Evolutionary conservation across 2,888 invertebrate genomes (phyloP), one percentile per base, ranked within the genome.

Genomic region (Oxycera nigricornis): DNA sequence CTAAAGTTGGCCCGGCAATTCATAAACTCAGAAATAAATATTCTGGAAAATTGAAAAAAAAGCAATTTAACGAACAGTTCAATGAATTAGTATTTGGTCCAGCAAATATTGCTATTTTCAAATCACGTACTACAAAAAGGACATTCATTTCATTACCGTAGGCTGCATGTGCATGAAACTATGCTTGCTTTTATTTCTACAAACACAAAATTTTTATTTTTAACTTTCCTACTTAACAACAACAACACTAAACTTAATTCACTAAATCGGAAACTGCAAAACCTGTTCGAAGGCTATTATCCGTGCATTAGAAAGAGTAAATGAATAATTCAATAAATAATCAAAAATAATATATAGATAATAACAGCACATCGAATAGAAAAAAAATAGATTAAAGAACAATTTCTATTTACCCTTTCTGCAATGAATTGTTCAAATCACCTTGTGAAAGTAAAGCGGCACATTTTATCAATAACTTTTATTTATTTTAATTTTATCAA

Each of bases 141-240:
- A 55, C 55, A 55, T 22, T n/a, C 1, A 50, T 24, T 9, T 22
- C 24, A 55, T 55, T 22, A 3, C 20, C 24, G 4, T 22, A 50
- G 4, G 55, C 22, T 22, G 55, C 55, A 55, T 55, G 55, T 55
- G 55, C 55, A 55, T 55, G 55, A 20, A 20, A 24, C 22, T 24
- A 22, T 24, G 55, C 55, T 55, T 55, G 55, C 24, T 55, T 14
- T 4, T 55, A n/a, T 55, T 22, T 22, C 24, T 55, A 22, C 22
- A 24, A 3, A 24, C 24, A 22, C 55, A 55, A 22, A 22, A 31
- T 62, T 62, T 50, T 73, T 7, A 22, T 22, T 55, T 55, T 24
- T 24, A 55, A 73, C 65, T 68, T 68, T 75, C 73, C 73, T 73
- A 72, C n/a, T n/a, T 73, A 67, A 75, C 55, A 59, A 75, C 73